Base-by-base conservation (phyloP, 35 echinoderm and acorn worm species). In the Ophiothrix spiculata region DNA sequence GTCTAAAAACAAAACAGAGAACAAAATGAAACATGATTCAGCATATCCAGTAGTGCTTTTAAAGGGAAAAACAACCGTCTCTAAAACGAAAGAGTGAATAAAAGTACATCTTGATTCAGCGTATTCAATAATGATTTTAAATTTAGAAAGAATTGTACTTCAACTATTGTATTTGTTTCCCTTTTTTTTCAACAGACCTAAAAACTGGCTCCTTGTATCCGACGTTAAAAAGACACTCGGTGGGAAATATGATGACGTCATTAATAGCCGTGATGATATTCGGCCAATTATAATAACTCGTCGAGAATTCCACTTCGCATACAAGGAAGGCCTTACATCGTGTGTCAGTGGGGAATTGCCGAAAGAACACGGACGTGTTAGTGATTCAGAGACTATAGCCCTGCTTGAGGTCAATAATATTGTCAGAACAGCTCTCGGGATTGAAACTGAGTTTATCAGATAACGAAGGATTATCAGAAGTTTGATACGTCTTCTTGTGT, bases 201-300 rank as follows among this genome's bases (percentile, higher is more conserved):
- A 81, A 34, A 94, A 94, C 64, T 94, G 92, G 88, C 64, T 94
- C 19, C 40, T 93, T 21, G 78, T 90, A 17, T n/a, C 54, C 37
- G 83, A 94, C 73, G 83, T 94, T 4, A 35, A 77, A 15, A 49
- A 90, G 60, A 28, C 60, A 10, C 60, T 69, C 23, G 60, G 60
- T 28, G 60, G 60, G 16, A 69, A 69, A 10, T 25, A 25, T 69
- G 60, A 69, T 69, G 42, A 69, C 60, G 60, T 69, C 21, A 25
- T n/a, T 25, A 69, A 25, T 25, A 15, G 25, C 29, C 16, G 17
- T 15, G 29, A 69, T 15, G 29, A 4, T 4, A 25, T 2, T 21
- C 3, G 29, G 29, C 60, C 60, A 4, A 69, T 69, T 28, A 69
- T 2, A 15, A 69, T 69, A 6, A 69, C 60, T 25, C 60, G 60